Conservation (phyloP, 1,140 invertebrate genomes). For the Macrosteles quadrilineatus region DNA sequence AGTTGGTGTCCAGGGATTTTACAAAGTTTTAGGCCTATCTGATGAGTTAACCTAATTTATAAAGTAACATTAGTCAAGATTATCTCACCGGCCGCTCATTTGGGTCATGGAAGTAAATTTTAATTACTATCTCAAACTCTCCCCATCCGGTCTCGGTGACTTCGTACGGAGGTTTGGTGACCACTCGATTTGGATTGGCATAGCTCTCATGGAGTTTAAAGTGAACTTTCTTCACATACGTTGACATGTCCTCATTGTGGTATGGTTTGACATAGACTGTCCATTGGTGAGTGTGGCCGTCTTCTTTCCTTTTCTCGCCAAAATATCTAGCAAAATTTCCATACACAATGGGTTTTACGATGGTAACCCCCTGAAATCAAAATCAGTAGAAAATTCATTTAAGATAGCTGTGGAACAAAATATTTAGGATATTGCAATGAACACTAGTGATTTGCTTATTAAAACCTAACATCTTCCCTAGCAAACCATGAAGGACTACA, state of each 20-base stretch:
- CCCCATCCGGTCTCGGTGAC: conserved; percentile 99
- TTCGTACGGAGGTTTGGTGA: conserved; percentile 95
- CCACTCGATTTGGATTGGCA: conserved; percentile 88
- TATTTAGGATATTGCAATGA: background rate
- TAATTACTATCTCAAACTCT: conserved; percentile 98
- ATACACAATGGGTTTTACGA: conserved; percentile 96
- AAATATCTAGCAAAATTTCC: conserved; percentile 96
- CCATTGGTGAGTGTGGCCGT: conserved; percentile 99
- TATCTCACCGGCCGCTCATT: conserved; percentile 88
- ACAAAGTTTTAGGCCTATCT: too few species aligned
- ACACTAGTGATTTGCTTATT: background rate
- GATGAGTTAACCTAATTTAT: too few species aligned
- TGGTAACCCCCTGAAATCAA: conserved; percentile 73
- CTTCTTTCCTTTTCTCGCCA: conserved; percentile 96
- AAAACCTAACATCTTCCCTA: background rate
- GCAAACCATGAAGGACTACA: background rate
- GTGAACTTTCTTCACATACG: conserved; percentile 95
- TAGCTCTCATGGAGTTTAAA: conserved; percentile 99
- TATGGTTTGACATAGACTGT: conserved; percentile 97
- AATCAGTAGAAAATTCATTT: conserved; percentile 1
- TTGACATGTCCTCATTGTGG: conserved; percentile 90
- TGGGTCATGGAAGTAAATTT: conserved; percentile 97
- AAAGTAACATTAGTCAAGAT: too few species aligned
- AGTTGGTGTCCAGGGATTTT: too few species aligned
- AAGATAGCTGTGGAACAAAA: background rate